Percentiles rank a stretch among this genome's conserved stretches.
These are phyloP conservation scores for Plagodis pulveraria DNA, from an alignment of 2,888 invertebrate genomes.

Conservation along the genomic window DNA sequence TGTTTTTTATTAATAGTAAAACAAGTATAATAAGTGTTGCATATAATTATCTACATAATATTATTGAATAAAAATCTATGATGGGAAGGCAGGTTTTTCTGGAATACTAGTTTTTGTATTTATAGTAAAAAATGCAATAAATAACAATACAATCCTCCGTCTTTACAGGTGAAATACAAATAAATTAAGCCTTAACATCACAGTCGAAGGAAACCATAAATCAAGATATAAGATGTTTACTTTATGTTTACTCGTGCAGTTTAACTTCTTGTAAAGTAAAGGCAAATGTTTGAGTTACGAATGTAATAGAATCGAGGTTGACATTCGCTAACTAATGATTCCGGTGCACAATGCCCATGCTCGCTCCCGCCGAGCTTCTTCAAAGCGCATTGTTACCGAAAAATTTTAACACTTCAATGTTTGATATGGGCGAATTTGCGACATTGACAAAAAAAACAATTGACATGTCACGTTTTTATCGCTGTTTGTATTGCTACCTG, in stretches of 20 bases:
- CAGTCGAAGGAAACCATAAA: slow-evolving; percentile 55
- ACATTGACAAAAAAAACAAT: slow-evolving; percentile 71
- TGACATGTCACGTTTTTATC: slow-evolving; percentile 82
- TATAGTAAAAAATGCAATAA: background rate
- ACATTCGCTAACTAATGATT: slow-evolving; percentile 80
- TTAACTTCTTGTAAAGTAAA: slow-evolving; percentile 67
- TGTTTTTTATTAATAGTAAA: slow-evolving; percentile 17
- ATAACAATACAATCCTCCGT: background rate
- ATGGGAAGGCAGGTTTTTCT: too few species aligned
- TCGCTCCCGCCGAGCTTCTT: slow-evolving; percentile 68
- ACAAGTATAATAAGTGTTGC: too few species aligned
- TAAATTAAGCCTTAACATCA: slow-evolving; percentile 36
- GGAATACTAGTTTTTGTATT: too few species aligned
- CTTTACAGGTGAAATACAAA: slow-evolving; percentile 53
- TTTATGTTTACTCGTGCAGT: slow-evolving; percentile 74
- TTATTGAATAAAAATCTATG: too few species aligned
- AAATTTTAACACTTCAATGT: slow-evolving; percentile 82
- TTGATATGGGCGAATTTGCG: slow-evolving; percentile 82
- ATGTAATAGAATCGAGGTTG: slow-evolving; percentile 63
- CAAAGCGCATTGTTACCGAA: slow-evolving; percentile 70
- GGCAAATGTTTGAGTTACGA: slow-evolving; percentile 64
- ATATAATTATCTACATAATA: too few species aligned
- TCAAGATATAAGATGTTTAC: slow-evolving; percentile 73
- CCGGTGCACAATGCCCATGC: slow-evolving; percentile 63
- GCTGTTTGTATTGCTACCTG: slow-evolving; percentile 82